A percentile compares a stretch with the other conserved stretches of the same genome.
Conservation (phyloP, 2,797 vertebrate genomes). For the Centropyge bicolor region DNA sequence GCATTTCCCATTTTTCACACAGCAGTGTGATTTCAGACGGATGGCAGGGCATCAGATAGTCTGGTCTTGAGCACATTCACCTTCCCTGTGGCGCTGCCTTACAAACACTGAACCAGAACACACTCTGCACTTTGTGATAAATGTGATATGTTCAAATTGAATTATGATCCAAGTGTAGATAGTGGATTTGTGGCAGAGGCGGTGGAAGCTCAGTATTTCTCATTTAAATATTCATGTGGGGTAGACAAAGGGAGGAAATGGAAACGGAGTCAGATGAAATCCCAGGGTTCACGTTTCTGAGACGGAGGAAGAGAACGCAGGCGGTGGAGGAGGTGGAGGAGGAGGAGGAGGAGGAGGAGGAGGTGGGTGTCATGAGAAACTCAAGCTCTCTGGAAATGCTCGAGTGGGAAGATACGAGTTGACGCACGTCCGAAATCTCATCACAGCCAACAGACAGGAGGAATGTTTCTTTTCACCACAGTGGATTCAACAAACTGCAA, state of each 20-base stretch:
- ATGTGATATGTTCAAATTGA: constrained; percentile 40
- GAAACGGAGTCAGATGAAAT: constrained; percentile 56
- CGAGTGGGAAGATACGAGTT: constrained; percentile 3
- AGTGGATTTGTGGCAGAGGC: constrained; percentile 32
- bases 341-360: background rate
- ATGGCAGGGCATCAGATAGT: constrained; percentile 31
- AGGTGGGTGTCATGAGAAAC: constrained; percentile 11
- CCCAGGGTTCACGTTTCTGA: constrained; percentile 60
- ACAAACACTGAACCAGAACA: constrained; percentile 51
- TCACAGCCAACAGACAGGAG: background rate
- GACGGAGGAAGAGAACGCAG: constrained; percentile 15
- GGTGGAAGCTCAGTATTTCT: constrained; percentile 33
- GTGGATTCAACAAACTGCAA: background rate
- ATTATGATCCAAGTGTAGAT: constrained; percentile 50
- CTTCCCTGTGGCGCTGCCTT: constrained; percentile 37
- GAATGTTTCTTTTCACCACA: background rate
- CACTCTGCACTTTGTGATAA: constrained; percentile 36
- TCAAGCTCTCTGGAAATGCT: background rate
- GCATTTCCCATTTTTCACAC: constrained; percentile 26
- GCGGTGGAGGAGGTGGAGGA: background rate
- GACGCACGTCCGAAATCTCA: background rate
- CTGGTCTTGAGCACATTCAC: constrained; percentile 16
- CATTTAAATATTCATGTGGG: constrained; percentile 72
- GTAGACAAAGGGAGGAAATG: constrained; percentile 61
- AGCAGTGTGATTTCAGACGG: background rate